Conservation (phyloP, 2,888 invertebrate genomes). For the Eumerus sabulonum region DNA sequence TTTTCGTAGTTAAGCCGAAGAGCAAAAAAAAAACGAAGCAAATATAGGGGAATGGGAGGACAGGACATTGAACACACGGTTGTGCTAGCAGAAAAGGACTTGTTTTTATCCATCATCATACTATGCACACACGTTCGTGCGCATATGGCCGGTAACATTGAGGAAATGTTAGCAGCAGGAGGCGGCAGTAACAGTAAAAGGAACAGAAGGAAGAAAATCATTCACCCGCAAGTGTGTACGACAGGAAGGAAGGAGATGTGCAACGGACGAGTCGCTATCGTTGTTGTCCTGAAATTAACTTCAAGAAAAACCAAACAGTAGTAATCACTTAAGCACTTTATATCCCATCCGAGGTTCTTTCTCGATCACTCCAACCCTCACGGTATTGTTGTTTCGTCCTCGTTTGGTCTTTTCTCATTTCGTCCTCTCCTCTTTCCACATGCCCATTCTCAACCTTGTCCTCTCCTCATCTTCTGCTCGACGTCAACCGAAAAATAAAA, state of each 20-base stretch:
- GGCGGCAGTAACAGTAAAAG: conserved; percentile 23
- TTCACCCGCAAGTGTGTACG: conserved; percentile 35
- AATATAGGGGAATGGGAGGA: conserved; percentile 14
- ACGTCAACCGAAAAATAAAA: conserved; percentile 63
- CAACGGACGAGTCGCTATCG: background rate
- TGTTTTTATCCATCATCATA: conserved; percentile 61
- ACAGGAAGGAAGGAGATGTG: conserved; percentile 35
- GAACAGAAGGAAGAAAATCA: conserved; percentile 13
- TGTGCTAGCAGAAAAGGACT: conserved; percentile 48
- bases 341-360: conserved; percentile 38
- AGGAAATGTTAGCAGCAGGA: conserved; percentile 32
- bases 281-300: conserved; percentile 50
- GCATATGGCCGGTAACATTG: conserved; percentile 4
- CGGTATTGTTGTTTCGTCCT: background rate
- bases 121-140: conserved; percentile 6
- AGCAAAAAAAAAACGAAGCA: conserved; percentile 2
- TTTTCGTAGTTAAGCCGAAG: conserved; percentile 46
- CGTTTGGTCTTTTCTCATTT: conserved; percentile 49
- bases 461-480: background rate
- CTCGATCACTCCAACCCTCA: conserved; percentile 14
- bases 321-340: conserved; percentile 61
- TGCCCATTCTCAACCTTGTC: conserved; percentile 11
- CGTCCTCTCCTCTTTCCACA: conserved; percentile 45
- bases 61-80: conserved; percentile 7
- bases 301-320: conserved; percentile 55